Percentiles rank a stretch among this genome's conserved stretches.
Conservation (phyloP, 2,797 vertebrate genomes). For the Esox lucius region DNA sequence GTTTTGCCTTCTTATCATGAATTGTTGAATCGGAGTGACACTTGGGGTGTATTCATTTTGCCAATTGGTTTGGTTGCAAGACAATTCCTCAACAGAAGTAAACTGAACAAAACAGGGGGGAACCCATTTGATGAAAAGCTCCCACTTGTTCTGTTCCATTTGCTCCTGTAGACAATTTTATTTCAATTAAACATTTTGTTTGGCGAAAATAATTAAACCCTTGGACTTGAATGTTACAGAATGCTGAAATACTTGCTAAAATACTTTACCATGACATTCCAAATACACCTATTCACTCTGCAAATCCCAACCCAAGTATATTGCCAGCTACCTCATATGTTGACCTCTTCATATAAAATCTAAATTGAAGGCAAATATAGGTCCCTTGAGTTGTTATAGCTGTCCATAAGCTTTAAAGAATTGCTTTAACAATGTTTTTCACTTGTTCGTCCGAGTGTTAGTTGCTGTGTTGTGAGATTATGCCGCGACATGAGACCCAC, state of each 20-base stretch:
- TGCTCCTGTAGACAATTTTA: too few relatives aligned
- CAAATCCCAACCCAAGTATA: background rate
- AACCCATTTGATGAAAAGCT: too few relatives aligned
- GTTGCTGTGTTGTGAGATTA: background rate
- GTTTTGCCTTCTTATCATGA: conserved; percentile 1
- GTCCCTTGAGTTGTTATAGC: background rate
- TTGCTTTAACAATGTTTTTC: background rate
- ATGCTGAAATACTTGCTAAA: background rate
- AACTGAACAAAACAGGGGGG: too few relatives aligned
- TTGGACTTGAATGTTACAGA: conserved; percentile 12
- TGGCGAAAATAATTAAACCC: background rate
- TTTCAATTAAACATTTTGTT: too few relatives aligned
- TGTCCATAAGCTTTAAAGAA: background rate
- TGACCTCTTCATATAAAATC: conserved; percentile 3
- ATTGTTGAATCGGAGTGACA: background rate
- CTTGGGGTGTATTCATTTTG: background rate
- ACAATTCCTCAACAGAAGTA: too few relatives aligned
- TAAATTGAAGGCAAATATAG: background rate
- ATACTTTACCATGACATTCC: conserved; percentile 18
- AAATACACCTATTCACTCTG: background rate
- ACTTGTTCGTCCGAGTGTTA: background rate
- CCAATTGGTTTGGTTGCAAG: background rate
- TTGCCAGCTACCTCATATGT: conserved; percentile 20
- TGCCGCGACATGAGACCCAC: background rate
- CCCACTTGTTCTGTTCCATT: too few relatives aligned